phyloP scores from a whole-genome alignment of 2,113 vertebrate genomes.

The Nycticebus coucang region DNA sequence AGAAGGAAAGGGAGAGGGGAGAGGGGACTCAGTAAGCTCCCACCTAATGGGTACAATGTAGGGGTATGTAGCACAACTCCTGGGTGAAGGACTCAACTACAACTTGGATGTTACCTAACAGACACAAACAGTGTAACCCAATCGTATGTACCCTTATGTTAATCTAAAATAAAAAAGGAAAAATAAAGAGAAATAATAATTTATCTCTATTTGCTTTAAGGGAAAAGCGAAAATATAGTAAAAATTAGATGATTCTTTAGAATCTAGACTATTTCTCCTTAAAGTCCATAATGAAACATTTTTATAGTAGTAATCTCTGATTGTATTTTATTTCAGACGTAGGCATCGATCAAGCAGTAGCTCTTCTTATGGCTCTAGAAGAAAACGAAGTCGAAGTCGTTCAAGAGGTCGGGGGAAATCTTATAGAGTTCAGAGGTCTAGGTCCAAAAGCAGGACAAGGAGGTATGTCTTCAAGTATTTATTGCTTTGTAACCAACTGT shows the following conservation, averaged over 20 bases:
- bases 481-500: not conserved
- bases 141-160: too few species aligned
- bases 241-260: not conserved
- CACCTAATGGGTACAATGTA: too few species aligned
- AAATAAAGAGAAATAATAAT: not conserved
- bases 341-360: slow-evolving; percentile 94
- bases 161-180: too few species aligned
- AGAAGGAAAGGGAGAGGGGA: too few species aligned
- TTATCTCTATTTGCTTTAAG: slow-evolving; percentile 35
- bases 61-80: too few species aligned
- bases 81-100: too few species aligned
- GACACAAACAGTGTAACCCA: too few species aligned
- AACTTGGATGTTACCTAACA: too few species aligned
- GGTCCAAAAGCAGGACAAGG: slow-evolving; percentile 91
- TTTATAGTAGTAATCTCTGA: not conserved
- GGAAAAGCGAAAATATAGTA: not conserved
- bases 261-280: slow-evolving; percentile 20
- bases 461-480: slow-evolving; percentile 86
- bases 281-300: not conserved
- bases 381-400: slow-evolving; percentile 91
- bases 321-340: slow-evolving; percentile 85
- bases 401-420: slow-evolving; percentile 91
- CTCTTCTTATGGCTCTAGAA: slow-evolving; percentile 93
- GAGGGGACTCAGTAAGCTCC: too few species aligned
- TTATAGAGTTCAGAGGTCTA: slow-evolving; percentile 90